phyloP scores from a whole-genome alignment of 2,113 vertebrate species.

The Ascaphus truei region DNA sequence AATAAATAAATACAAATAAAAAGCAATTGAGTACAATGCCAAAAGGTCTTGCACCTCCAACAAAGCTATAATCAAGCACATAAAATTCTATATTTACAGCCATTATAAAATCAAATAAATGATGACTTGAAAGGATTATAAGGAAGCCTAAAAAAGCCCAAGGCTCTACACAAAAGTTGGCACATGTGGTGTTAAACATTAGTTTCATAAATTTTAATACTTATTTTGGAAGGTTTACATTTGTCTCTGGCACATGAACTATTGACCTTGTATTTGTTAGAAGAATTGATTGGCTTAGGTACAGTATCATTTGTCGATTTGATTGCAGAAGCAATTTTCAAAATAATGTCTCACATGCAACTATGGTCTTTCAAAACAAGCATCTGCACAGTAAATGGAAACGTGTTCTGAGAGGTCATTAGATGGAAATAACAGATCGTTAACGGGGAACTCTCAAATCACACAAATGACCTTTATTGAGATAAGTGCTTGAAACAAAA shows the following conservation, averaged over 20 bases:
- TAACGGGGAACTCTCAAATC: background rate
- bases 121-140: too few relatives aligned
- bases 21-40: too few relatives aligned
- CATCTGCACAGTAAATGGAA: background rate
- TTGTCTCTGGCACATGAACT: constrained; percentile 26
- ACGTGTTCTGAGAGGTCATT: background rate
- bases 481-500: background rate
- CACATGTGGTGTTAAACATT: too few relatives aligned
- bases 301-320: constrained; percentile 3
- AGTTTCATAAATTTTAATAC: background rate
- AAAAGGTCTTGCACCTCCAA: too few relatives aligned
- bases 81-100: too few relatives aligned
- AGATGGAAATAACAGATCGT: background rate
- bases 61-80: too few relatives aligned
- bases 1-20: too few relatives aligned
- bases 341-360: constrained; percentile 4
- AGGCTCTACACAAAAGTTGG: too few relatives aligned
- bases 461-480: background rate
- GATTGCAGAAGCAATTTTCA: constrained; percentile 12
- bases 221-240: constrained; percentile 18
- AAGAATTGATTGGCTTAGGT: background rate
- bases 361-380: constrained; percentile 1
- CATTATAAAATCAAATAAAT: too few relatives aligned
- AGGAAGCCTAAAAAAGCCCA: too few relatives aligned
- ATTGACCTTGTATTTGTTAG: background rate